These are phyloP conservation scores for Brachystomella parvula DNA, from an alignment of 1,140 invertebrate genomes.

Conservation along the genomic window DNA sequence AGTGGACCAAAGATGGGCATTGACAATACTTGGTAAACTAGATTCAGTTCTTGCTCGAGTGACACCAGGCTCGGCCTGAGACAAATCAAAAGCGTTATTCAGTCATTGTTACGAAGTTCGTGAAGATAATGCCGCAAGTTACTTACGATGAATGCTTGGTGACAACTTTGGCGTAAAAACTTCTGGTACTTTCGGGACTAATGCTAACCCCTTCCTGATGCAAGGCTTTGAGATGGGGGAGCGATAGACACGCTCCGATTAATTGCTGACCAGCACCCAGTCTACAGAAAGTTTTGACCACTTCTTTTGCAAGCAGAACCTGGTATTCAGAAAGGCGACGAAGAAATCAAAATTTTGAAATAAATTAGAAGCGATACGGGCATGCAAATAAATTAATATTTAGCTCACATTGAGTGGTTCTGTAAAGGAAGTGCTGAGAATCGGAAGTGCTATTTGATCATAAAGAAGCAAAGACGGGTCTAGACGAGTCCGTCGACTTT, in stretches of 20 bases:
- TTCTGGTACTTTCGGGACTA: constrained; percentile 20
- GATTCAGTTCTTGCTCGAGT: constrained; percentile 33
- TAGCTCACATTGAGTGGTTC: constrained; percentile 33
- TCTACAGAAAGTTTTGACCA: constrained; percentile 31
- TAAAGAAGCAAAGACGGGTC: constrained; percentile 34
- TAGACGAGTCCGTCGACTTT: constrained; percentile 30
- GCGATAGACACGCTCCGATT: constrained; percentile 27
- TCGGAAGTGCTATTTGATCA: constrained; percentile 35
- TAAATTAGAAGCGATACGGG: background rate
- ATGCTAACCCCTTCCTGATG: constrained; percentile 17
- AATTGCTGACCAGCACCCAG: constrained; percentile 31
- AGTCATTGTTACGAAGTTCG: background rate
- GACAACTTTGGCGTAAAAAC: constrained; percentile 17
- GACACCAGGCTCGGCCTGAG: constrained; percentile 8
- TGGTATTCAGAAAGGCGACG: constrained; percentile 1
- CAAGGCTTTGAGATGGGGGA: constrained; percentile 27
- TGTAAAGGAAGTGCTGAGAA: constrained; percentile 30
- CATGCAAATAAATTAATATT: background rate
- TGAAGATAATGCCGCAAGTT: background rate
- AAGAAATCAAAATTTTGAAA: constrained; percentile 4
- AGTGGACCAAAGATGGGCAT: constrained; percentile 26
- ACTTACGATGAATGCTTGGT: constrained; percentile 3
- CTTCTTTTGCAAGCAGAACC: constrained; percentile 30
- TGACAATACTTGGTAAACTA: constrained; percentile 31
- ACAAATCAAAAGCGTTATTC: constrained; percentile 1